Percentiles rank a stretch among this genome's conserved stretches.
These are phyloP conservation scores for Charanyca ferruginea DNA, from an alignment of 2,888 invertebrate genomes.

Conservation along the genomic window DNA sequence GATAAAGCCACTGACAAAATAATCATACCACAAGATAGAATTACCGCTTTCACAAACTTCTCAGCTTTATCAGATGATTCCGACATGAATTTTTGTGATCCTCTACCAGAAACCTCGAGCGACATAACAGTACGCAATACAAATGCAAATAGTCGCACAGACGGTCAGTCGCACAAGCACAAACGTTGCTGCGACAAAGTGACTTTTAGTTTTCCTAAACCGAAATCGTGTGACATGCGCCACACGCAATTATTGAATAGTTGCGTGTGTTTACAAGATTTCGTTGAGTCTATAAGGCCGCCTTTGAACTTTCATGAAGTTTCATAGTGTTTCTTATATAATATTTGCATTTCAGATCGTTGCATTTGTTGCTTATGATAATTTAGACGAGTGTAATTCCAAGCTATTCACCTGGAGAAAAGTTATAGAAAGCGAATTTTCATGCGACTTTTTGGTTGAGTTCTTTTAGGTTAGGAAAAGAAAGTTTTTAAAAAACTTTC, in stretches of 20 bases:
- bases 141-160: neutral
- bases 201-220: conserved; percentile 34
- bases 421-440: neutral
- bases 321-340: neutral
- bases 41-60: conserved; percentile 62
- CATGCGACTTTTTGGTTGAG: neutral
- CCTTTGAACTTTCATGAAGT: conserved; percentile 52
- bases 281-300: conserved; percentile 80
- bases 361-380: conserved; percentile 15
- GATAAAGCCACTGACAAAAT: conserved; percentile 73
- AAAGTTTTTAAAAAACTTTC: too few species aligned
- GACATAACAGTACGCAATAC: conserved; percentile 16
- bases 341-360: neutral
- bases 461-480: too few species aligned
- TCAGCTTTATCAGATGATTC: conserved; percentile 50
- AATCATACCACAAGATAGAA: conserved; percentile 61
- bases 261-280: conserved; percentile 76
- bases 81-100: conserved; percentile 55
- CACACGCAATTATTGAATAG: conserved; percentile 37
- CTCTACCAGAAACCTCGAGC: conserved; percentile 47
- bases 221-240: too few species aligned
- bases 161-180: neutral
- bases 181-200: conserved; percentile 64
- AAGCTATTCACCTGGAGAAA: too few species aligned
- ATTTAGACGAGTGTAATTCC: conserved; percentile 5